A percentile compares a stretch with the other conserved stretches of the same genome.
These are phyloP conservation scores for Cheilosia variabilis DNA, from an alignment of 2,888 invertebrate genomes.

Conservation along the genomic window DNA sequence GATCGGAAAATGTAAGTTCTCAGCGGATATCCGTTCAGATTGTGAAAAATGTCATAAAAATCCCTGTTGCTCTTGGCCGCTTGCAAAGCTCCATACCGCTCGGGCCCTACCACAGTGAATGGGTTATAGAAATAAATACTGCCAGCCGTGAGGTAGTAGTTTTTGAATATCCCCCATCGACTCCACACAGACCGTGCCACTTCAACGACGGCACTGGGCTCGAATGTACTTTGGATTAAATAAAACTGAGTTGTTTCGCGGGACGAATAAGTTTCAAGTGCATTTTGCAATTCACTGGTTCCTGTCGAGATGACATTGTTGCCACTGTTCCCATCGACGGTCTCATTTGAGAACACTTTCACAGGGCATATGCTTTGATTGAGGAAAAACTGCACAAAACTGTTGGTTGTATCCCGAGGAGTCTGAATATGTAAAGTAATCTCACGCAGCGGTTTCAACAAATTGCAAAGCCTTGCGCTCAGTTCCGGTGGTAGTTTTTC, in stretches of 20 bases:
- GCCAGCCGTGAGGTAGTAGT: constrained; percentile 77
- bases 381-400: constrained; percentile 77
- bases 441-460: constrained; percentile 76
- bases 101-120: constrained; percentile 69
- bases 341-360: constrained; percentile 58
- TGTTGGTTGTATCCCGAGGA: constrained; percentile 64
- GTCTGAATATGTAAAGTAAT: constrained; percentile 77
- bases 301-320: constrained; percentile 41
- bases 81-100: constrained; percentile 65
- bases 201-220: constrained; percentile 54
- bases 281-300: constrained; percentile 1
- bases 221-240: constrained; percentile 30
- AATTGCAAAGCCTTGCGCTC: constrained; percentile 12
- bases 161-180: constrained; percentile 77
- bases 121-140: constrained; percentile 79
- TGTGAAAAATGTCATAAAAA: constrained; percentile 73
- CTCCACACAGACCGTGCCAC: constrained; percentile 78
- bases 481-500: background rate
- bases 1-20: constrained; percentile 81
- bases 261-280: constrained; percentile 33
- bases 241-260: constrained; percentile 45
- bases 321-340: constrained; percentile 29
- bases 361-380: constrained; percentile 72
- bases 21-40: constrained; percentile 81
- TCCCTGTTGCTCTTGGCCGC: constrained; percentile 18